Evolutionary conservation across 92 coral and sea anemone genomes (phyloP).

Genomic region (Plumapathes pennacea): DNA sequence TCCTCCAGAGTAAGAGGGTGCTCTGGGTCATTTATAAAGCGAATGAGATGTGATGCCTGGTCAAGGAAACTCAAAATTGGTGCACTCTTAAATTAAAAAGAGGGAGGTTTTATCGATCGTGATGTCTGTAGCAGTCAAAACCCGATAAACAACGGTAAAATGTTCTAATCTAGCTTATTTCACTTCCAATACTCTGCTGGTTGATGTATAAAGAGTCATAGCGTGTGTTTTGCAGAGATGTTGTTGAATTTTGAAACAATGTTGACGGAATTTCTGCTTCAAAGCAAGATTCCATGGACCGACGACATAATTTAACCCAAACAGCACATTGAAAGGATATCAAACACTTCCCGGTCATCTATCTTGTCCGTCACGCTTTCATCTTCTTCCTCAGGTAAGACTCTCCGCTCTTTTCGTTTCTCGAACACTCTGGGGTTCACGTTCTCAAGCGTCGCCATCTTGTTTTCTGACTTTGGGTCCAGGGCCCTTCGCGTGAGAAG

Average conservation of each 20-base stretch:
- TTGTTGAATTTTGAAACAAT: not conserved
- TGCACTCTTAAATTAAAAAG: not conserved
- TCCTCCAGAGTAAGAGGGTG: conserved; percentile 97
- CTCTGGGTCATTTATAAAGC: conserved; percentile 97
- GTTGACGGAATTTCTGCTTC: not conserved
- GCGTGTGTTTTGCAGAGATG: too few relatives aligned
- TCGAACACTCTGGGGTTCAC: conserved; percentile 79
- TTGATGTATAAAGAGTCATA: too few relatives aligned
- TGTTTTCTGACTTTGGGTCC: conserved; percentile 10
- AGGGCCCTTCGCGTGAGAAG: conserved; percentile 2
- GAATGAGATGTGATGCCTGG: conserved; percentile 74
- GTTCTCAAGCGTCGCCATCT: conserved; percentile 94
- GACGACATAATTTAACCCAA: not conserved
- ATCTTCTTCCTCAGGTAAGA: conserved; percentile 78
- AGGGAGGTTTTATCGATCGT: not conserved
- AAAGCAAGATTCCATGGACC: not conserved
- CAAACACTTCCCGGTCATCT: conserved; percentile 94
- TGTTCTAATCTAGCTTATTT: too few relatives aligned
- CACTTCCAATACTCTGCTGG: too few relatives aligned
- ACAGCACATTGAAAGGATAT: too few relatives aligned
- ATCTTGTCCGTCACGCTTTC: conserved; percentile 80
- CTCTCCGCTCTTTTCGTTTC: conserved; percentile 61
- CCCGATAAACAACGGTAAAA: too few relatives aligned
- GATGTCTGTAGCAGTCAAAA: too few relatives aligned
- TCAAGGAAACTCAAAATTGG: conserved; percentile 16